Evolutionary conservation across 2,888 invertebrate species (phyloP).

Genomic region (Helobdella robusta): DNA sequence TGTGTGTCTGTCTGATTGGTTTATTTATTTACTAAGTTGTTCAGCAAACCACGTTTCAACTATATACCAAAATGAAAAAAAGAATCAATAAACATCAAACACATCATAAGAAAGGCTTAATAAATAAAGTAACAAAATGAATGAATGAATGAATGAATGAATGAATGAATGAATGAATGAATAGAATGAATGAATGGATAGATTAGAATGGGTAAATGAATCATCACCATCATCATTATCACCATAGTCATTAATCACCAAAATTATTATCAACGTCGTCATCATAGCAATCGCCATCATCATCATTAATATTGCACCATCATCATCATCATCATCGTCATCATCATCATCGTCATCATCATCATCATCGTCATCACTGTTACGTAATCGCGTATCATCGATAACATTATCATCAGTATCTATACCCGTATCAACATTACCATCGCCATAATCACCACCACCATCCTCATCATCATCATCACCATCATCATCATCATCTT

Average conservation of each 20-base stretch:
- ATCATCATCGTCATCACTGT: neutral
- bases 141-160: neutral
- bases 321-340: conserved; percentile 3
- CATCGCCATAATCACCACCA: no score
- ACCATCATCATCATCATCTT: no score
- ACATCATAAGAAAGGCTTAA: no score
- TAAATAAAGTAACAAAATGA: no score
- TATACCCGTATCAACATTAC: neutral
- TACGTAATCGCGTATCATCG: neutral
- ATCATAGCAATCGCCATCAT: neutral
- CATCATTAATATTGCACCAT: neutral
- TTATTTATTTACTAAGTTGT: no score
- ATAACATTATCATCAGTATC: neutral
- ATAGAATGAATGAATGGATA: neutral
- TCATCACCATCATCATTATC: neutral
- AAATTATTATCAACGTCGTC: no score
- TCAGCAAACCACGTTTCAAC: no score
- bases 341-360: neutral
- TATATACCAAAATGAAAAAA: no score
- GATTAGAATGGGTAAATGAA: neutral
- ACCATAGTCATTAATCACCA: no score
- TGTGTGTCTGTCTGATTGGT: neutral
- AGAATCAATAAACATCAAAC: no score
- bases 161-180: neutral
- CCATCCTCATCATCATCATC: no score